Conservation (phyloP, 2,113 vertebrate genomes). For the Lamprologus sp. region DNA sequence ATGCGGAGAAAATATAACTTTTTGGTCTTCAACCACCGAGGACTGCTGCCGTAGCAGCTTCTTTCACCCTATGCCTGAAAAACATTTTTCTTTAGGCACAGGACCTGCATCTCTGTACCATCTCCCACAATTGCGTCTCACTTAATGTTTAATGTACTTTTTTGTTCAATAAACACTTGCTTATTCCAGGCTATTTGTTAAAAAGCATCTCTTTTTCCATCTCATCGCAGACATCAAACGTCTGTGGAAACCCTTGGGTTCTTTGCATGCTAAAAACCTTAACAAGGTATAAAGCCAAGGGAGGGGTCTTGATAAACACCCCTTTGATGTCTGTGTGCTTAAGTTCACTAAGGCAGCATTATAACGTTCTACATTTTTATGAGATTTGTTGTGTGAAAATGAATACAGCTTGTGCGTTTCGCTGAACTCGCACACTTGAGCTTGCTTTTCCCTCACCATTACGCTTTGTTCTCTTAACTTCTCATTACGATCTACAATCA, state of each 20-base stretch:
- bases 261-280: constrained; percentile 10
- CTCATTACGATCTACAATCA: neutral
- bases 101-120: neutral
- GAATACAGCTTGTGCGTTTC: constrained; percentile 8
- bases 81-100: neutral
- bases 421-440: neutral
- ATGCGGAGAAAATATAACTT: neutral
- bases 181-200: constrained; percentile 43
- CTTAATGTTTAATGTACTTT: constrained; percentile 6
- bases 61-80: neutral
- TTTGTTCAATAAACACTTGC: constrained; percentile 38
- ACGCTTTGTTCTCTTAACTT: constrained; percentile 18
- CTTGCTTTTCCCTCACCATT: neutral
- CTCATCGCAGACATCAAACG: constrained; percentile 53
- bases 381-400: constrained; percentile 17
- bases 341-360: constrained; percentile 7
- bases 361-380: neutral
- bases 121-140: neutral
- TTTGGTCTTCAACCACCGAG: neutral
- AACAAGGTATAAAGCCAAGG: constrained; percentile 41
- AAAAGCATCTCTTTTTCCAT: constrained; percentile 44
- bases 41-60: neutral
- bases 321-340: constrained; percentile 42
- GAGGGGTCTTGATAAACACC: constrained; percentile 32
- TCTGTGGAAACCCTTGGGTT: constrained; percentile 22